Percentiles rank a stretch among this genome's conserved stretches.
Conservation (phyloP, 2,888 invertebrate genomes). For the Meandrusa payeni region DNA sequence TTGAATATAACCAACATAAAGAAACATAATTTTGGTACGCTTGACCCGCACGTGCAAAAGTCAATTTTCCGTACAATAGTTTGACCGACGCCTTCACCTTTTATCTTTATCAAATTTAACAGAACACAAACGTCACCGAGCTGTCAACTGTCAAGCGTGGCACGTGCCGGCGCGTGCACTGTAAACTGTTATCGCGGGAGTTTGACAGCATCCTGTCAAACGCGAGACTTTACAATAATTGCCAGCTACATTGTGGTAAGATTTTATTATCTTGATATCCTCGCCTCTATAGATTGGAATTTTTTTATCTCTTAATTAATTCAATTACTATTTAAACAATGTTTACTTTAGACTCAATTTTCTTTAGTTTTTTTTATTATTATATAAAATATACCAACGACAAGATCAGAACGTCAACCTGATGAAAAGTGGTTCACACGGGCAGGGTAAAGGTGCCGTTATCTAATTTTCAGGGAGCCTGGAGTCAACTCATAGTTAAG, state of each 20-base stretch:
- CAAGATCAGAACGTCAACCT: too few species aligned
- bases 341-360: too few species aligned
- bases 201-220: conserved; percentile 64
- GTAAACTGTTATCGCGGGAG: conserved; percentile 59
- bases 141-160: conserved; percentile 60
- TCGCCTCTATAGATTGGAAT: too few species aligned
- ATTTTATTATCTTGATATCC: too few species aligned
- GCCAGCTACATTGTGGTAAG: conserved; percentile 28
- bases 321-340: too few species aligned
- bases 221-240: conserved; percentile 44
- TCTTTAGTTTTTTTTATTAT: too few species aligned
- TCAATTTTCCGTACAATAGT: conserved; percentile 55
- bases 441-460: too few species aligned
- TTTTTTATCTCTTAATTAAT: too few species aligned
- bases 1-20: conserved; percentile 2
- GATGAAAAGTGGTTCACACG: too few species aligned
- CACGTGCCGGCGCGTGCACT: conserved; percentile 71
- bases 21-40: conserved; percentile 18
- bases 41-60: conserved; percentile 45
- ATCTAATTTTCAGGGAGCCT: too few species aligned
- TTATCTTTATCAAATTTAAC: conserved; percentile 53
- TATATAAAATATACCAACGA: too few species aligned
- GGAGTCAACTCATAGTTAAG: too few species aligned
- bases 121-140: conserved; percentile 43
- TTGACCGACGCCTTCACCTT: conserved; percentile 45